phyloP scores from a whole-genome alignment of 2,888 invertebrate species.

The Dasypogon diadema region DNA sequence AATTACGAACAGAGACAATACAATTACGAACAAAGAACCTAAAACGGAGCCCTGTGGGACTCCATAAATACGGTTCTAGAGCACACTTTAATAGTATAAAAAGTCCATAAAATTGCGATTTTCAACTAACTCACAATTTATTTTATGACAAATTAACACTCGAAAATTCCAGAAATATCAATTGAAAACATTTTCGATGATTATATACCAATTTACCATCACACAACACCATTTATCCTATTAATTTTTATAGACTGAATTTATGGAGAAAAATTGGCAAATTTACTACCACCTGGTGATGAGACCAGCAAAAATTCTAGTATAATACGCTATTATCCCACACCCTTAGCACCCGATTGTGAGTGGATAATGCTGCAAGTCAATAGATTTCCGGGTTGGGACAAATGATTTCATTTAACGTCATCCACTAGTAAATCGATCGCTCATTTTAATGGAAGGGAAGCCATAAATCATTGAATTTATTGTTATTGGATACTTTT shows the following conservation, averaged over 20 bases:
- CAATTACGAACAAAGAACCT: background rate
- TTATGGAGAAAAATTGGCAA: background rate
- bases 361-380: background rate
- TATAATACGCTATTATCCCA: background rate
- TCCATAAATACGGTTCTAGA: too few relatives aligned
- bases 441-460: conserved; percentile 1
- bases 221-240: background rate
- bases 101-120: too few relatives aligned
- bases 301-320: background rate
- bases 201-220: background rate
- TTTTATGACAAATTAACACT: too few relatives aligned
- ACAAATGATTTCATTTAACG: background rate
- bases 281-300: background rate
- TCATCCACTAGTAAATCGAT: background rate
- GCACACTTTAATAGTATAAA: too few relatives aligned
- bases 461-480: background rate
- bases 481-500: conserved; percentile 4
- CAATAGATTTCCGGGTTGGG: background rate
- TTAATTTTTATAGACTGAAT: background rate
- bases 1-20: too few relatives aligned
- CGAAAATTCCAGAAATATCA: too few relatives aligned
- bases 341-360: background rate
- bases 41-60: background rate
- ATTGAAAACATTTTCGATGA: too few relatives aligned
- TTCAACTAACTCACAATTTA: too few relatives aligned